phyloP scores from a whole-genome alignment of 2,888 invertebrate species.

The Embidobia sp. region DNA sequence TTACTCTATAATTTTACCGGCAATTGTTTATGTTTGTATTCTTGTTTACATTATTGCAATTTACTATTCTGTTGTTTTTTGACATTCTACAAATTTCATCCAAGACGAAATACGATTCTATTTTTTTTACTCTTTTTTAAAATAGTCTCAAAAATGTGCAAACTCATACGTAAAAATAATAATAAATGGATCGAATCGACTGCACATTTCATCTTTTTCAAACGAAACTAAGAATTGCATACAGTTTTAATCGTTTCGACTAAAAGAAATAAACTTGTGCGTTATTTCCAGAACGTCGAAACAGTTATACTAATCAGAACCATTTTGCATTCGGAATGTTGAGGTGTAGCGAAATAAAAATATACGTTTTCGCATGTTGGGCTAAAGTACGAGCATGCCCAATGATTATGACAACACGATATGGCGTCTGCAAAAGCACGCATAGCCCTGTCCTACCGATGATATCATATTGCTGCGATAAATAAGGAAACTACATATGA shows the following conservation, averaged over 20 bases:
- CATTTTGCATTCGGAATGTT: not conserved
- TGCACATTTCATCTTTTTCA: too few relatives aligned
- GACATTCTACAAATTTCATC: too few relatives aligned
- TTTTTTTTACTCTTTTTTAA: too few relatives aligned
- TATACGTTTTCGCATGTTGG: slow-evolving; percentile 22
- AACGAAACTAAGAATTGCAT: too few relatives aligned
- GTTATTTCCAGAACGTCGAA: not conserved
- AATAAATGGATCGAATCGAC: too few relatives aligned
- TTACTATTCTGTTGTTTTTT: too few relatives aligned
- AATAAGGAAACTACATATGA: slow-evolving; percentile 42
- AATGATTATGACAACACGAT: slow-evolving; percentile 34
- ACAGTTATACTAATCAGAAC: not conserved
- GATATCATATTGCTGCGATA: slow-evolving; percentile 45
- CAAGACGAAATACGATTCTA: too few relatives aligned
- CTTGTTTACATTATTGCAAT: too few relatives aligned
- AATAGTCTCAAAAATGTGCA: too few relatives aligned
- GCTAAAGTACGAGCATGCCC: slow-evolving; percentile 14
- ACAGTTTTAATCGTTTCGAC: not conserved
- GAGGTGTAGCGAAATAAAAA: slow-evolving; percentile 9
- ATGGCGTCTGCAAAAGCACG: slow-evolving; percentile 19
- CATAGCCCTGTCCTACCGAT: slow-evolving; percentile 43
- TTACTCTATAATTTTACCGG: too few relatives aligned
- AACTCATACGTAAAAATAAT: too few relatives aligned
- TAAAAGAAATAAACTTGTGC: not conserved
- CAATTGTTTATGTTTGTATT: too few relatives aligned